Conservation (phyloP, 2,113 vertebrate genomes). For the human region DNA sequence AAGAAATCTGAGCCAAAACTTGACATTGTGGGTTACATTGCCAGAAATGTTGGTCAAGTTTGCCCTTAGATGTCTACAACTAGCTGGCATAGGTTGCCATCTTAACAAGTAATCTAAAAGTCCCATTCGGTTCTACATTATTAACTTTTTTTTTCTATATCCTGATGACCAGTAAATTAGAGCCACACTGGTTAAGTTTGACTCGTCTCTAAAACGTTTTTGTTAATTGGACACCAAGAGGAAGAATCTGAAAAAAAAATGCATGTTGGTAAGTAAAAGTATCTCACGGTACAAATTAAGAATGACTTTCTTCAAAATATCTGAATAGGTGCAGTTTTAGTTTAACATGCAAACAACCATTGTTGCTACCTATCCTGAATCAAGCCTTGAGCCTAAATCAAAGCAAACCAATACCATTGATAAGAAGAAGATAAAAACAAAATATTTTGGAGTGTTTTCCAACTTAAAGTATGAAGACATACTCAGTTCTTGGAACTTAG, state of each 20-base stretch:
- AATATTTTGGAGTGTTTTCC: conserved; percentile 71
- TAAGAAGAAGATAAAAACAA: conserved; percentile 1
- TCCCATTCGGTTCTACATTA: conserved; percentile 6
- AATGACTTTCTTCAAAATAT: conserved; percentile 31
- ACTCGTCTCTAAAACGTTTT: conserved; percentile 49
- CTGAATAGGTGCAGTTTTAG: background rate
- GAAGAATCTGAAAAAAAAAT: background rate
- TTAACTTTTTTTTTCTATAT: conserved; percentile 51
- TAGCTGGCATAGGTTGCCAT: conserved; percentile 60
- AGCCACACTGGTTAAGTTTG: conserved; percentile 34
- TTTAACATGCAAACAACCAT: background rate
- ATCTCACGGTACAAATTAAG: conserved; percentile 11
- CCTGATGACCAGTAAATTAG: conserved; percentile 34
- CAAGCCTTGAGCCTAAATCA: conserved; percentile 46
- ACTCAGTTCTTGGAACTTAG: conserved; percentile 75
- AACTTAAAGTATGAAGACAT: conserved; percentile 63
- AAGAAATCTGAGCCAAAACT: conserved; percentile 64
- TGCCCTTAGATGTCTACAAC: conserved; percentile 50
- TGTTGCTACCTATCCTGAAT: conserved; percentile 41
- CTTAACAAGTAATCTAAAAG: conserved; percentile 27
- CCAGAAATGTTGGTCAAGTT: conserved; percentile 51
- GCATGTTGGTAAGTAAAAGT: conserved; percentile 13
- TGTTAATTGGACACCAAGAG: background rate
- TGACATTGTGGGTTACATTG: conserved; percentile 54
- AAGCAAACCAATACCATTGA: conserved; percentile 15